phyloP scores from a whole-genome alignment of 2,113 vertebrate species.

The Trochalopteron elliotii region DNA sequence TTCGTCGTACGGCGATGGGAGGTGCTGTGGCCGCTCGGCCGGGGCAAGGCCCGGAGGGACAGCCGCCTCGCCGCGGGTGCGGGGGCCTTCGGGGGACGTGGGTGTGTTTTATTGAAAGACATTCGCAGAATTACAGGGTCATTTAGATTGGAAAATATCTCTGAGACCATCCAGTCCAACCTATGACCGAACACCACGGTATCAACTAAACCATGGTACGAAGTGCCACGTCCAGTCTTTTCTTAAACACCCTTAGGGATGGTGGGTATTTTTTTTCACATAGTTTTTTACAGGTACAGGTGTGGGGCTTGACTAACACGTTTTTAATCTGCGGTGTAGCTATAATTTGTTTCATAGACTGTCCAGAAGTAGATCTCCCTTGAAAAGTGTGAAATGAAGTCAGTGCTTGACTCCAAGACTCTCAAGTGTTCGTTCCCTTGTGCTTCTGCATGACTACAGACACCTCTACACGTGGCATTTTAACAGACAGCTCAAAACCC shows the following conservation, averaged over 20 bases:
- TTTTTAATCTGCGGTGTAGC: fast-evolving
- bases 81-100: neutral
- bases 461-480: fast-evolving
- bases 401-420: too few relatives aligned
- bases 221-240: neutral
- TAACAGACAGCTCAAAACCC: fast-evolving
- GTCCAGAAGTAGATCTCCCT: neutral
- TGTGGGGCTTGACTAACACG: neutral
- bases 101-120: neutral
- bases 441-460: neutral
- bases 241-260: fast-evolving
- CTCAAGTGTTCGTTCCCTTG: fast-evolving
- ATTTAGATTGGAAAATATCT: neutral
- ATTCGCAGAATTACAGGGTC: fast-evolving
- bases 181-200: fast-evolving
- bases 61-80: neutral
- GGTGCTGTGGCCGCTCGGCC: fast-evolving
- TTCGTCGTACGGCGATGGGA: fast-evolving
- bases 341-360: neutral
- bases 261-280: fast-evolving
- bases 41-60: neutral
- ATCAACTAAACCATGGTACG: too few relatives aligned
- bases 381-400: neutral
- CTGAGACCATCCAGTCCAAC: too few relatives aligned
- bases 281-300: neutral